A percentile compares a stretch with the other conserved stretches of the same genome.
phyloP scores from a whole-genome alignment of 2,797 vertebrate species.

The Remorina albescens region DNA sequence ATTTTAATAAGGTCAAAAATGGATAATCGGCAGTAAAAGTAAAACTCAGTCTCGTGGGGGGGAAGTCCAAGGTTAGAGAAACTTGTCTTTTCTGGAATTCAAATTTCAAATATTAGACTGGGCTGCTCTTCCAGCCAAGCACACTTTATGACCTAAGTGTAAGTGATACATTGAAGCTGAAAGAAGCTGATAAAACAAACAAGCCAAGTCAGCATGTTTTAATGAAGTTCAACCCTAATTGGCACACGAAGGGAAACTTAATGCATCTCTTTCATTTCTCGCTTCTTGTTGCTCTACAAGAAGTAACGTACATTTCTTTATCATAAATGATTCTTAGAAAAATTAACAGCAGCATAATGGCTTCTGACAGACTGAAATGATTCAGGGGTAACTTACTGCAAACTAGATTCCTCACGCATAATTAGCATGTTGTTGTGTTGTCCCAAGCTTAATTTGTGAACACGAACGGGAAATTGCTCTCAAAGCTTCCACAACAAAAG shows the following conservation, averaged over 20 bases:
- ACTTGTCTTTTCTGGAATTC: slow-evolving; percentile 43
- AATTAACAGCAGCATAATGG: slow-evolving; percentile 20
- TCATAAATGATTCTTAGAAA: slow-evolving; percentile 40
- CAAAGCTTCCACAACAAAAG: slow-evolving; percentile 30
- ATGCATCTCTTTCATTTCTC: slow-evolving; percentile 13
- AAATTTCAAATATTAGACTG: slow-evolving; percentile 31
- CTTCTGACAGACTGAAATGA: slow-evolving; percentile 17
- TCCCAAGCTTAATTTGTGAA: slow-evolving; percentile 51
- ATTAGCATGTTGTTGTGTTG: slow-evolving; percentile 40
- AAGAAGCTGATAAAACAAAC: not conserved
- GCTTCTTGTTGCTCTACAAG: not conserved
- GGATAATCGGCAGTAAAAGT: slow-evolving; percentile 53
- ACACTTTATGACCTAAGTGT: not conserved
- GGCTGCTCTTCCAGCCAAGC: not conserved
- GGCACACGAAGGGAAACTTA: slow-evolving; percentile 1
- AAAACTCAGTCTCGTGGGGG: slow-evolving; percentile 41
- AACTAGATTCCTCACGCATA: slow-evolving; percentile 41
- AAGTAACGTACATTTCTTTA: slow-evolving; percentile 22
- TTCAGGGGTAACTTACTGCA: slow-evolving; percentile 13
- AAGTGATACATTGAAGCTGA: not conserved
- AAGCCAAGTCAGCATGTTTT: slow-evolving; percentile 20
- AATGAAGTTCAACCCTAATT: slow-evolving; percentile 14
- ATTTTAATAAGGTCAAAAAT: slow-evolving; percentile 78
- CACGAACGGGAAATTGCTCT: slow-evolving; percentile 59
- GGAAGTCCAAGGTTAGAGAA: slow-evolving; percentile 57